Evolutionary conservation across 2,797 vertebrate species (phyloP), one percentile per base, ranked within the genome.

Genomic region (Gallinago stenura): DNA sequence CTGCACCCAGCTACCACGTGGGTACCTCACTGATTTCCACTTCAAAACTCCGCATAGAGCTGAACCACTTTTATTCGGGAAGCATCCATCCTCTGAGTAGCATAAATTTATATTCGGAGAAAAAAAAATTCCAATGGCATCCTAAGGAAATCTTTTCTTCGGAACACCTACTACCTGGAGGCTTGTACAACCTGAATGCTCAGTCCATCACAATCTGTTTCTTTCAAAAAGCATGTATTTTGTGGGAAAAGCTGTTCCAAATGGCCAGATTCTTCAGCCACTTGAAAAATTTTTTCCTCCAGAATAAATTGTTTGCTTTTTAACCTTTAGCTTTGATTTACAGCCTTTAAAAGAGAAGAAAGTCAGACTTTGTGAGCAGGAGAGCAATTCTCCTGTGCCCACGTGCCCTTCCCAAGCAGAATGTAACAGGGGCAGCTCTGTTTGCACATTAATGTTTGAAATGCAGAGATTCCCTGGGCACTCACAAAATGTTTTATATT

Each of bases 161-260:
- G 7, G 37, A 46, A 17, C 31, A 15, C 14, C 5, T 0, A 33
- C 12, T 6, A 21, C 45, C 82, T 8, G 31, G 37, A 50, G 71
- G 30, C 66, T 26, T 1, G 3, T 4, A 43, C 75, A 37, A 17
- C 57, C 57, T 28, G 61, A 4, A 43, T 30, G 31, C 5, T 0
- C 2, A 12, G 12, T 7, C 10, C 15, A 4, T 10, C 24, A 8
- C 33, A n/a, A 19, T 15, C 37, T 5, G 3, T 22, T 10, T 8
- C 71, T 37, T 17, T 6, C 28, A 5, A 1, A 13, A 68, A n/a
- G 1, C 22, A 1, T 1, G 7, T 5, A 5, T n/a, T 73, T 18
- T 31, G 15, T 7, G 22, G 51, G 61, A 35, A 83, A 28, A 84
- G 3, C 8, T 1, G 31, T 28, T 53, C 54, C 50, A 20, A 56